Conservation (phyloP, 2,888 invertebrate genomes). For the Melinaea marsaeus region DNA sequence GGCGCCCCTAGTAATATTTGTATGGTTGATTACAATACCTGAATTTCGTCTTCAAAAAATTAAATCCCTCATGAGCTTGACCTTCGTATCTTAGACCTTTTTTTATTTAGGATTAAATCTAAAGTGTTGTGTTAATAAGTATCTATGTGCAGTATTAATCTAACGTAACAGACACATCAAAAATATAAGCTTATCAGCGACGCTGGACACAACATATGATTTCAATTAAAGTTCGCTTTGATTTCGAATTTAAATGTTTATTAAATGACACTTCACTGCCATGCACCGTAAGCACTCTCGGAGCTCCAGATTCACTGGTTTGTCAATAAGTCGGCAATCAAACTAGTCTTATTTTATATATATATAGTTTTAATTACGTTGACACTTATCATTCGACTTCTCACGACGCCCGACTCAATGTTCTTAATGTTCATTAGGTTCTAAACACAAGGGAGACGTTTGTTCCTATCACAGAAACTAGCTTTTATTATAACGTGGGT, state of each 20-base stretch:
- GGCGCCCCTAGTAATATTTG: too few relatives aligned
- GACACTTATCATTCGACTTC: conserved; percentile 76
- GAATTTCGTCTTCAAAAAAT: too few relatives aligned
- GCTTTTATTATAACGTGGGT: conserved; percentile 77
- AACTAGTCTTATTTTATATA: conserved; percentile 69
- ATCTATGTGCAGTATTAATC: conserved; percentile 25
- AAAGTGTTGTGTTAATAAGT: not conserved
- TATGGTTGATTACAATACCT: too few relatives aligned
- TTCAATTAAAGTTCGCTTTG: conserved; percentile 73
- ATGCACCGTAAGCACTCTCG: conserved; percentile 36
- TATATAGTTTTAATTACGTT: conserved; percentile 76
- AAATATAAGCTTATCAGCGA: conserved; percentile 61
- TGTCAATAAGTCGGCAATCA: conserved; percentile 60
- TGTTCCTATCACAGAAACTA: conserved; percentile 75
- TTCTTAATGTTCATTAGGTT: conserved; percentile 75
- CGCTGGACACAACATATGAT: conserved; percentile 72
- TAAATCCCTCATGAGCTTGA: conserved; percentile 13
- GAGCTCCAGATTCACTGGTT: conserved; percentile 55
- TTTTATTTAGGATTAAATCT: too few relatives aligned
- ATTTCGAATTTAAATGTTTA: conserved; percentile 62
- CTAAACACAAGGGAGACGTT: conserved; percentile 77
- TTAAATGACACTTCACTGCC: conserved; percentile 36
- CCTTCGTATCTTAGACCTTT: too few relatives aligned
- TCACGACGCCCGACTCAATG: conserved; percentile 76
- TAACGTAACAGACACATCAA: conserved; percentile 46